phyloP scores from a whole-genome alignment of 2,113 vertebrate species.

The Connochaetes taurinus region DNA sequence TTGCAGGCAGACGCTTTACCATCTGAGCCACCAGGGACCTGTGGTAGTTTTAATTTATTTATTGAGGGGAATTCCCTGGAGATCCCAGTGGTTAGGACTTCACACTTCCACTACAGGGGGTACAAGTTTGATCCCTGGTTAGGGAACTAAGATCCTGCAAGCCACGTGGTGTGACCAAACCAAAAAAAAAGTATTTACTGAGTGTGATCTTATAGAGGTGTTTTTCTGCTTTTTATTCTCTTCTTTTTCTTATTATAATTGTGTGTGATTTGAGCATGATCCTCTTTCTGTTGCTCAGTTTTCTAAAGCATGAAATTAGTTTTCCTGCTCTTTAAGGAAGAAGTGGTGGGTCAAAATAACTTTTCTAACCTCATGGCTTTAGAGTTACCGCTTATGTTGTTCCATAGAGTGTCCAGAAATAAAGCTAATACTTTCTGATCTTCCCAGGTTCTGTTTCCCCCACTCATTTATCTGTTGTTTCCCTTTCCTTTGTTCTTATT shows the following conservation, averaged over 20 bases:
- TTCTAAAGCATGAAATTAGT: not conserved
- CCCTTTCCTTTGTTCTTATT: not conserved
- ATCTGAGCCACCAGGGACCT: no score
- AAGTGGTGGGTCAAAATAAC: not conserved
- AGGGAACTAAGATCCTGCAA: not conserved
- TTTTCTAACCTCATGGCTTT: not conserved
- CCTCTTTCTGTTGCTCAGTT: not conserved
- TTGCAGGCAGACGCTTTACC: no score
- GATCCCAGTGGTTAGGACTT: not conserved
- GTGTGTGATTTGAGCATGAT: not conserved
- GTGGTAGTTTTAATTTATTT: not conserved
- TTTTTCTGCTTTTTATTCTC: not conserved
- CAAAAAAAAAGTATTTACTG: not conserved
- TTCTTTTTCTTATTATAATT: not conserved
- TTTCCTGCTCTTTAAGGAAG: not conserved
- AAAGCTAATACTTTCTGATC: not conserved
- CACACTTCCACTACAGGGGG: not conserved
- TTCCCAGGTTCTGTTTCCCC: not conserved
- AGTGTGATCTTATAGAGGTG: not conserved
- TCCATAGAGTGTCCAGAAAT: not conserved
- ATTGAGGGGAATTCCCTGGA: not conserved
- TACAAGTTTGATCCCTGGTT: not conserved
- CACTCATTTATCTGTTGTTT: not conserved
- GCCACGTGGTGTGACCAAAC: not conserved
- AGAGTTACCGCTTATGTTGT: not conserved